A percentile compares a stretch with the other conserved stretches of the same genome.
Conservation (phyloP, 2,888 invertebrate genomes). For the Cremastobaeus sp. region DNA sequence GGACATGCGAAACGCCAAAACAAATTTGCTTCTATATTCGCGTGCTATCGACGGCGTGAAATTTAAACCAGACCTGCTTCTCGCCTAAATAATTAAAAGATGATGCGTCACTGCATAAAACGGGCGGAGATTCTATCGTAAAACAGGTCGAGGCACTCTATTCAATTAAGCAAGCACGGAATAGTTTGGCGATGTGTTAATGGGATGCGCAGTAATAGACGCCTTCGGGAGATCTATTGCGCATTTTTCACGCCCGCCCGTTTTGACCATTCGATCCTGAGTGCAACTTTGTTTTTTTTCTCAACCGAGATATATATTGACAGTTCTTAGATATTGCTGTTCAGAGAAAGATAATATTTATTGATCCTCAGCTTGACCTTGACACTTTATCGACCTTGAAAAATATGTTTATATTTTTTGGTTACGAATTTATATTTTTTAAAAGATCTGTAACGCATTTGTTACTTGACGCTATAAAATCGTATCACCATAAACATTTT, state of each 20-base stretch:
- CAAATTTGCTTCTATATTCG: constrained; percentile 55
- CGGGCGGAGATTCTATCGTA: constrained; percentile 55
- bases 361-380: no score
- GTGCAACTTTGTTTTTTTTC: neutral
- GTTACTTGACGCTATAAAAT: no score
- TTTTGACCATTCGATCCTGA: constrained; percentile 21
- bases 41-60: constrained; percentile 55
- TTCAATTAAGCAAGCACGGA: constrained; percentile 59
- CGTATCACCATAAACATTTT: no score
- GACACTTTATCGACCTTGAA: no score
- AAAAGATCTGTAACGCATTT: no score
- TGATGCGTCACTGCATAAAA: constrained; percentile 51
- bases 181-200: constrained; percentile 48
- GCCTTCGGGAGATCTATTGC: constrained; percentile 55
- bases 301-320: no score
- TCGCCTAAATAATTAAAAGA: constrained; percentile 59
- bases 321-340: no score
- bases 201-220: constrained; percentile 55
- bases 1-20: constrained; percentile 50
- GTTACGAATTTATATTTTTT: no score
- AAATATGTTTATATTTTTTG: no score
- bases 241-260: constrained; percentile 32
- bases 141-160: constrained; percentile 58
- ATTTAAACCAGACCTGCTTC: constrained; percentile 58
- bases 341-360: no score